phyloP scores from a whole-genome alignment of 2,113 vertebrate genomes.

The Oryzias woworae region DNA sequence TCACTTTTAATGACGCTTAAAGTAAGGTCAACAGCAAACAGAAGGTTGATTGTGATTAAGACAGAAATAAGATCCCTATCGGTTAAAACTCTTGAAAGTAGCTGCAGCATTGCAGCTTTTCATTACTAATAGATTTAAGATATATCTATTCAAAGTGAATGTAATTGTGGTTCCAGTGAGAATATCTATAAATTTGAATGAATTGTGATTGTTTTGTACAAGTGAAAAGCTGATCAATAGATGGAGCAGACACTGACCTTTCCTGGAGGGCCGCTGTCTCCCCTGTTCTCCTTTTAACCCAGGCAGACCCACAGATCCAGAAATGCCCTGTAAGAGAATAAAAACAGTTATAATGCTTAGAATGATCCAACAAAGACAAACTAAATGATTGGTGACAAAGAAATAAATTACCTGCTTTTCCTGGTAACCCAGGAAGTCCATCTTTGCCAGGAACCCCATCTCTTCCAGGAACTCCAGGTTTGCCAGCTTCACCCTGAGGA shows the following conservation, averaged over 20 bases:
- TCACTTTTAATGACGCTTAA: no score
- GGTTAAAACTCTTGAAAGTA: no score
- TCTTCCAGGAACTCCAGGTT: slow-evolving; percentile 89
- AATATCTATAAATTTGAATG: no score
- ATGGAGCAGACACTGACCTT: slow-evolving; percentile 76
- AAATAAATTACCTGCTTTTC: slow-evolving; percentile 82
- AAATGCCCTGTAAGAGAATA: slow-evolving; percentile 78
- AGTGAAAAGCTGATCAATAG: neutral
- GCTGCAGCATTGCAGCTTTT: no score
- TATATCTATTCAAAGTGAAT: no score
- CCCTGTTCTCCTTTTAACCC: slow-evolving; percentile 90
- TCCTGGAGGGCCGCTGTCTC: slow-evolving; percentile 87
- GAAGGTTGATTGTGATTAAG: no score
- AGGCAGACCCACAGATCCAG: slow-evolving; percentile 77
- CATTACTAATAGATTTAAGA: no score
- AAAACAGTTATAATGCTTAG: slow-evolving; percentile 19
- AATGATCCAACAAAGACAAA: neutral
- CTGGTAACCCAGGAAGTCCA: slow-evolving; percentile 84
- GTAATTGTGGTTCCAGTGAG: no score
- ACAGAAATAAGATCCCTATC: no score
- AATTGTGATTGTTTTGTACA: no score
- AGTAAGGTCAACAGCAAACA: no score
- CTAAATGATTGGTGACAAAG: neutral
- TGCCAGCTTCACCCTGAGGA: slow-evolving; percentile 89
- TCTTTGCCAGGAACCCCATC: slow-evolving; percentile 91